Percentiles rank a stretch among this genome's conserved stretches.
Conservation (phyloP, 2,888 invertebrate genomes). For the Phoenoteleia sp. region DNA sequence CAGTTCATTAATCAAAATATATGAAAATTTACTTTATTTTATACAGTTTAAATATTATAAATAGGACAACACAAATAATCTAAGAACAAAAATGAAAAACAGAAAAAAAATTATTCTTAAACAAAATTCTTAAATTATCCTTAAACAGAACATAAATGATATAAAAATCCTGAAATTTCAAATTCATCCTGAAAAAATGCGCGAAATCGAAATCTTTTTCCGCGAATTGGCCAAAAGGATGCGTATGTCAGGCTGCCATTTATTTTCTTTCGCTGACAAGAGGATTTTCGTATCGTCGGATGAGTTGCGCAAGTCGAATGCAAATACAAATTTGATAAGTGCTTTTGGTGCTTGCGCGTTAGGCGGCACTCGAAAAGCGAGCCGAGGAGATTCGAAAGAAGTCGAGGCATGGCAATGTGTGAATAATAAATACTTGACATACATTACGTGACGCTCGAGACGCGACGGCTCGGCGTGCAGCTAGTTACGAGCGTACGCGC, state of each 20-base stretch:
- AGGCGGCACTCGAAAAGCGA: slow-evolving; percentile 18
- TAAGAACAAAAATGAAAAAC: no score
- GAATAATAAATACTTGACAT: slow-evolving; percentile 71
- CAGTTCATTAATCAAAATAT: no score
- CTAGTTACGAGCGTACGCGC: slow-evolving; percentile 48
- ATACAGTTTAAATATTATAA: no score
- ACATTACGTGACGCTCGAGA: slow-evolving; percentile 61
- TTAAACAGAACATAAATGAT: no score
- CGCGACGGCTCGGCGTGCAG: slow-evolving; percentile 49
- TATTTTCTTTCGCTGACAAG: slow-evolving; percentile 1
- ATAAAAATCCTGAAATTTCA: no score
- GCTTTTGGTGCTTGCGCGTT: slow-evolving; percentile 30
- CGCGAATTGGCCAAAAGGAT: background rate
- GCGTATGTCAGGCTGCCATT: background rate
- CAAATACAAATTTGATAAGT: slow-evolving; percentile 46
- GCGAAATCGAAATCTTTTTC: background rate
- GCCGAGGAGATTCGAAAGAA: slow-evolving; percentile 45
- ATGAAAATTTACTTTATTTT: no score
- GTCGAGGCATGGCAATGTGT: slow-evolving; percentile 49
- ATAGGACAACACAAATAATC: no score
- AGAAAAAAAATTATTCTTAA: no score
- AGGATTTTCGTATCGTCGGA: slow-evolving; percentile 14
- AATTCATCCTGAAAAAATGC: no score
- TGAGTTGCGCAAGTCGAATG: slow-evolving; percentile 22
- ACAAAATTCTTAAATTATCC: no score